A percentile compares a stretch with the other conserved stretches of the same genome.
Evolutionary conservation across 1,140 invertebrate genomes (phyloP).

Genomic region (Leptinotarsa defecta): DNA sequence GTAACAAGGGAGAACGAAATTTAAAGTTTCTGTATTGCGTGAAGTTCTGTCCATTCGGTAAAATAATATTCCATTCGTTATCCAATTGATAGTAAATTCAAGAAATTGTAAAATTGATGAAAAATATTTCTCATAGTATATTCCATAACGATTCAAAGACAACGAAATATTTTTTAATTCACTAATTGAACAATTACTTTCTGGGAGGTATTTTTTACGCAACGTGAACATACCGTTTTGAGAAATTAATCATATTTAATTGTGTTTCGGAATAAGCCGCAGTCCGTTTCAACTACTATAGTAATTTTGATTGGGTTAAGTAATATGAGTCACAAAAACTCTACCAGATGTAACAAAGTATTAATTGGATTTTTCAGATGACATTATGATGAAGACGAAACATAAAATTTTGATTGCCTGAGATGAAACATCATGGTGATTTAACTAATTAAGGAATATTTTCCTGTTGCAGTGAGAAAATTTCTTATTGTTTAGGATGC

Average conservation of each 20-base stretch:
- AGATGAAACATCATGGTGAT: too few relatives aligned
- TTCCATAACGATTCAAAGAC: too few relatives aligned
- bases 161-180: background rate
- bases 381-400: background rate
- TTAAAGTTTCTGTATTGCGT: too few relatives aligned
- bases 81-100: too few relatives aligned
- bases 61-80: too few relatives aligned
- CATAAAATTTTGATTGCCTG: too few relatives aligned
- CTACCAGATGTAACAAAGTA: background rate
- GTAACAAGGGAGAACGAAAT: too few relatives aligned
- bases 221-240: conserved; percentile 28
- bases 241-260: conserved; percentile 38
- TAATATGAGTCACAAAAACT: conserved; percentile 6
- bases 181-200: conserved; percentile 37
- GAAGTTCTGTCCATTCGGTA: too few relatives aligned
- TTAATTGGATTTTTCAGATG: conserved; percentile 8
- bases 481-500: too few relatives aligned
- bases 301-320: background rate
- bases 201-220: conserved; percentile 40
- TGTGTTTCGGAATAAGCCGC: conserved; percentile 25
- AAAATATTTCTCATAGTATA: too few relatives aligned
- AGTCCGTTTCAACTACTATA: background rate
- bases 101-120: too few relatives aligned
- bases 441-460: background rate
- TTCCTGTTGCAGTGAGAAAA: too few relatives aligned